phyloP scores from a whole-genome alignment of 2,888 invertebrate genomes.

The Lithophane leautieri region DNA sequence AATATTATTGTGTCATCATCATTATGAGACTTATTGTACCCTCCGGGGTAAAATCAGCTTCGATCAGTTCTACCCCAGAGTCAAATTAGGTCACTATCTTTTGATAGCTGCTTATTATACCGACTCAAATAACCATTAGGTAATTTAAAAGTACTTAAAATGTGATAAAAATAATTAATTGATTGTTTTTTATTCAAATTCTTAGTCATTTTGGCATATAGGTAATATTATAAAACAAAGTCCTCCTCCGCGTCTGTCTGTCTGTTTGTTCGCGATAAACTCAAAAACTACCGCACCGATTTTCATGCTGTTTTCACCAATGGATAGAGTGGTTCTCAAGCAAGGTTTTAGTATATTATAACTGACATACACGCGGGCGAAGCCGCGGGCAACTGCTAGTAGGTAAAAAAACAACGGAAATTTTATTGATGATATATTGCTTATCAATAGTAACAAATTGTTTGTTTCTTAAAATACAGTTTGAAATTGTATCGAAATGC shows the following conservation, averaged over 20 bases:
- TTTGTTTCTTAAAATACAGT: constrained; percentile 85
- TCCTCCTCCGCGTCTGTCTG: no score
- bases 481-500: constrained; percentile 87
- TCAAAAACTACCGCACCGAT: no score
- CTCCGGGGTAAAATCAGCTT: constrained; percentile 29
- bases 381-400: no score
- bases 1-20: background rate
- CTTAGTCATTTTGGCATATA: background rate
- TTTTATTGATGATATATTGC: constrained; percentile 90
- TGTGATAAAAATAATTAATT: background rate
- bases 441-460: constrained; percentile 89
- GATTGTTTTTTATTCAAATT: background rate
- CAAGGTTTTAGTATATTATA: no score
- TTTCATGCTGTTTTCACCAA: no score
- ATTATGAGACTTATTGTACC: background rate
- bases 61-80: constrained; percentile 17
- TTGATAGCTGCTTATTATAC: constrained; percentile 3
- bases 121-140: background rate
- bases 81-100: constrained; percentile 30
- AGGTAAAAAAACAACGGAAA: constrained; percentile 68
- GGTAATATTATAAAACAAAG: no score
- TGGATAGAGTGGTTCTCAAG: no score
- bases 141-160: background rate
- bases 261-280: no score
- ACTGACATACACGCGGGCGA: no score